Evolutionary conservation across 1,140 invertebrate species (phyloP).

Genomic region (Drosophila rhopaloa): DNA sequence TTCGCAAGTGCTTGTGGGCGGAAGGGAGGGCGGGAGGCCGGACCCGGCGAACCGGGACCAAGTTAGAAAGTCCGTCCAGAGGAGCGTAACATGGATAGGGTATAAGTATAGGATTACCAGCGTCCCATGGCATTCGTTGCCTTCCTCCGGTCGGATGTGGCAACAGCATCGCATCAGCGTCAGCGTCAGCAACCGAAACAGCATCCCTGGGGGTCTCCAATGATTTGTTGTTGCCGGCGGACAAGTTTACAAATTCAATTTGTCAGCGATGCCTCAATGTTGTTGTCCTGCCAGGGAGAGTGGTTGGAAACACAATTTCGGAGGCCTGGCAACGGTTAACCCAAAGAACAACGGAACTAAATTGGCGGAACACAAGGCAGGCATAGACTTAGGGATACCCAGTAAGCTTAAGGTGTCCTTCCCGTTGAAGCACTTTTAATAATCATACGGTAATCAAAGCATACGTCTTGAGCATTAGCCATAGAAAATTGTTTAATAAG

Average conservation of each 20-base stretch:
- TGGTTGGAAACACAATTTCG: slow-evolving; percentile 62
- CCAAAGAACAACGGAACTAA: slow-evolving; percentile 18
- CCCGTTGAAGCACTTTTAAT: too few species aligned
- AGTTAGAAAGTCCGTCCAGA: slow-evolving; percentile 73
- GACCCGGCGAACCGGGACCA: slow-evolving; percentile 45
- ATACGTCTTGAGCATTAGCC: too few species aligned
- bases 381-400: not conserved
- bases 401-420: not conserved
- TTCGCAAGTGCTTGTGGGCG: slow-evolving; percentile 51
- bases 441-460: too few species aligned
- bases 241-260: slow-evolving; percentile 79
- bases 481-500: too few species aligned
- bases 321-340: slow-evolving; percentile 62
- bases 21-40: not conserved
- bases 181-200: slow-evolving; percentile 43
- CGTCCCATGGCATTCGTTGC: slow-evolving; percentile 26
- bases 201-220: slow-evolving; percentile 49
- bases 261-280: slow-evolving; percentile 68
- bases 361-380: slow-evolving; percentile 1
- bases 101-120: slow-evolving; percentile 62
- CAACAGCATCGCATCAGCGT: slow-evolving; percentile 12
- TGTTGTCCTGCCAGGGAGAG: slow-evolving; percentile 32
- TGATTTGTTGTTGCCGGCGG: slow-evolving; percentile 73
- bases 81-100: slow-evolving; percentile 68
- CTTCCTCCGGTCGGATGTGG: not conserved